Conservation (phyloP, 2,113 vertebrate species). For the Cynoglossus semilaevis region DNA sequence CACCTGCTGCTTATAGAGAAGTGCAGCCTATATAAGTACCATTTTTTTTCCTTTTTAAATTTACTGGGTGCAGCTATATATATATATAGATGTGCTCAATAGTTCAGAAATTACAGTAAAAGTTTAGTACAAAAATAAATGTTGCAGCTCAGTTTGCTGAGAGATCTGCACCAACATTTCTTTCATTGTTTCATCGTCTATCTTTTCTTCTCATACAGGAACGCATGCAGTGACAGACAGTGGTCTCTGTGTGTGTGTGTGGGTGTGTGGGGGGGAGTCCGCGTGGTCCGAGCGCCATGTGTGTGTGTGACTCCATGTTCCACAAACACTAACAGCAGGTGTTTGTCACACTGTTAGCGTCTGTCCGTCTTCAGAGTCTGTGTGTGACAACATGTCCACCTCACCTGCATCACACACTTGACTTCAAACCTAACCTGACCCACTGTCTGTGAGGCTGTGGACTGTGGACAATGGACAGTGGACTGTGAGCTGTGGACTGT, state of each 20-base stretch:
- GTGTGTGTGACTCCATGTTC: conserved; percentile 8
- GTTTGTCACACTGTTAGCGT: conserved; percentile 36
- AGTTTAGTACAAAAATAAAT: too few relatives aligned
- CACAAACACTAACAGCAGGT: conserved; percentile 32
- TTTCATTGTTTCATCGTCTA: conserved; percentile 50
- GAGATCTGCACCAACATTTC: conserved; percentile 99
- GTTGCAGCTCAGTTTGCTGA: conserved; percentile 85
- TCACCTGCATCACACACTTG: conserved; percentile 42
- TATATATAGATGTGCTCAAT: too few relatives aligned
- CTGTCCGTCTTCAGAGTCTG: conserved; percentile 36
- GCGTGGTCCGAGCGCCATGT: too few relatives aligned
- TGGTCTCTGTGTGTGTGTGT: conserved; percentile 20
- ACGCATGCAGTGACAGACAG: conserved; percentile 53
- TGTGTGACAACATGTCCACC: conserved; percentile 46
- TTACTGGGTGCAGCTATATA: too few relatives aligned
- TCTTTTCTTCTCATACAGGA: conserved; percentile 79
- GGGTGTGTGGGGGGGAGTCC: background rate
- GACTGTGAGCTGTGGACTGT: too few relatives aligned
- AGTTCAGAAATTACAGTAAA: too few relatives aligned
- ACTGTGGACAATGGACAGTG: too few relatives aligned
- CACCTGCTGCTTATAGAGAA: too few relatives aligned
- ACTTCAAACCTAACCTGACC: background rate
- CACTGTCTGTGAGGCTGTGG: too few relatives aligned
- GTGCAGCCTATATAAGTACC: too few relatives aligned
- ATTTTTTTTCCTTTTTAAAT: too few relatives aligned